Percentiles rank a stretch among this genome's conserved stretches.
These are phyloP conservation scores for Mantis religiosa DNA, from an alignment of 2,888 invertebrate genomes.

Conservation along the genomic window DNA sequence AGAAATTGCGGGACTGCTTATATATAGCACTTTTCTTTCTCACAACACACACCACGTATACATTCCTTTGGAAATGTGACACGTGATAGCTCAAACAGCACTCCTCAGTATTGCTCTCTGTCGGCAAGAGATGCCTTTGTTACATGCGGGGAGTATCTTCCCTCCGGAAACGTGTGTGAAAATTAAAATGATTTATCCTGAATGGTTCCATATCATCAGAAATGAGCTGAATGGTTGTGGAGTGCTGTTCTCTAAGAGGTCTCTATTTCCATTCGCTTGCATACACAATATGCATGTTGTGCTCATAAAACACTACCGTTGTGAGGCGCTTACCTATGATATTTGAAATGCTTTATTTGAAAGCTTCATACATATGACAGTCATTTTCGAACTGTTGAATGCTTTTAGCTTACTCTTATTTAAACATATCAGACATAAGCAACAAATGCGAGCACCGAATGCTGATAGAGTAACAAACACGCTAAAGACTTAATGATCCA, in stretches of 20 bases:
- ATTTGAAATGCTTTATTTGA: too few relatives aligned
- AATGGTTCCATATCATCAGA: background rate
- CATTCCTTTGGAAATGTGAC: background rate
- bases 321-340: background rate
- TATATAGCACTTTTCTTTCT: background rate
- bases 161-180: background rate
- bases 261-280: background rate
- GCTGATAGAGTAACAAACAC: too few relatives aligned
- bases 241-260: background rate
- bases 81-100: background rate
- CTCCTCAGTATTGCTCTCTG: background rate
- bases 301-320: background rate
- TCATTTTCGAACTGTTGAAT: too few relatives aligned
- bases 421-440: too few relatives aligned
- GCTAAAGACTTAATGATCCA: too few relatives aligned
- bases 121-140: background rate
- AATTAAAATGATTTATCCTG: conserved; percentile 11
- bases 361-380: too few relatives aligned
- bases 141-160: background rate
- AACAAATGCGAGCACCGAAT: too few relatives aligned
- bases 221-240: background rate
- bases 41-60: background rate
- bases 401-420: too few relatives aligned
- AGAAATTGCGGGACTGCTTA: background rate
- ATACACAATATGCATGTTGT: background rate